Evolutionary conservation across 1,140 invertebrate species (phyloP), one percentile per base, ranked within the genome.

Genomic region (Trichonephila clavata): DNA sequence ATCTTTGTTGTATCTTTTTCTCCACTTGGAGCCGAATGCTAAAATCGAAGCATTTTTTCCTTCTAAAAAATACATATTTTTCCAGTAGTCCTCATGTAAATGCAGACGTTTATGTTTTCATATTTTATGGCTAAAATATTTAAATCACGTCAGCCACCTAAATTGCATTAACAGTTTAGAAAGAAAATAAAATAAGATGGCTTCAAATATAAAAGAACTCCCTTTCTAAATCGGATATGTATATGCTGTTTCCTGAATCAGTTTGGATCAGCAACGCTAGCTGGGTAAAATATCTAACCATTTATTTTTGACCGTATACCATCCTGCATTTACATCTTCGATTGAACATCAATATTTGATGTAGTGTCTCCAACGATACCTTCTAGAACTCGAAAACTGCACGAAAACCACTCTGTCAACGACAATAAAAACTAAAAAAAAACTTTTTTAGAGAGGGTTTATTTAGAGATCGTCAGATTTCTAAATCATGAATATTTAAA

Each of bases 121-220:
- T 86, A 86, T 86, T 86, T 86, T 86, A 86, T 86, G 83, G n/a
- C 39, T 57, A 86, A 86, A 86, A 86, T 86, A 86, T 86, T 86
- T 86, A 86, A 86, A 86, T 86, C 83, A 16, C 50, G 7, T 24
- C 83, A 59, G 83, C 50, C 83, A 57, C 39, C 20, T 86, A 59
- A 57, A 86, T 86, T 86, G 50, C 43, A 60, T 86, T 86, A 86
- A 86, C 83, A 57, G 83, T 86, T 86, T 86, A 21, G 43, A 86
- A 86, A 86, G 50, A 43, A 50, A 68, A 24, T 68, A n/a, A 68
- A 68, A 68, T 63, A 63, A 63, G 61, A 7, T 63, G 2, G n/a
- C 65, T 8, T 24, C 60, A 7, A 21, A 61, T 14, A 61, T 14
- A 61, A 68, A 68, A 24, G n/a, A 68, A 68, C 21, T 68, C 21